Evolutionary conservation across 2,113 vertebrate species (phyloP).

Genomic region (Tretioscincus oriximinensis): DNA sequence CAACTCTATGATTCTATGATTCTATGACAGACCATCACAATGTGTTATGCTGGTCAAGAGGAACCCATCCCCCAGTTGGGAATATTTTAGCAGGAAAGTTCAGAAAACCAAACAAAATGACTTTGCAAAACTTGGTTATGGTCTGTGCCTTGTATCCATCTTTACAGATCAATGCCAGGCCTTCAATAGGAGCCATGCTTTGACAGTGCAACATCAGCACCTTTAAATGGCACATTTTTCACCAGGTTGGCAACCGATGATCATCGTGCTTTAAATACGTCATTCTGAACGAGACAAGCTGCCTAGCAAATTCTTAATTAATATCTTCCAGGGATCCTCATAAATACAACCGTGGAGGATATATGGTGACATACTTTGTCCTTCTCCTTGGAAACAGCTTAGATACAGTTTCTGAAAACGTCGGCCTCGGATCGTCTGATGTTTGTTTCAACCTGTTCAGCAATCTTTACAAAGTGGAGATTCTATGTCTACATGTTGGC

Average conservation of each 20-base stretch:
- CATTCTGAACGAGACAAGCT: conserved; percentile 3
- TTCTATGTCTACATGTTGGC: not conserved
- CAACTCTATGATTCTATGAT: too few species aligned
- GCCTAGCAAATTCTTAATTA: not conserved
- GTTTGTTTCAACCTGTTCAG: not conserved
- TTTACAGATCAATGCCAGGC: not conserved
- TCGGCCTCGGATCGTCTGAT: not conserved
- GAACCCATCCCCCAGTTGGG: too few species aligned
- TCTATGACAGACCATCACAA: too few species aligned
- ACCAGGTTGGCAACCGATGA: not conserved
- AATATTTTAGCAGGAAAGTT: too few species aligned
- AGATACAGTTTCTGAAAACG: not conserved
- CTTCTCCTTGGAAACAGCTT: not conserved
- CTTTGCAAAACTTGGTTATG: not conserved
- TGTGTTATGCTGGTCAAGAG: too few species aligned
- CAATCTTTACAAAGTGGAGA: not conserved
- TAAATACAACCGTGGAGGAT: not conserved
- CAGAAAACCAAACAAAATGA: too few species aligned
- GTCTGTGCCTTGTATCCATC: not conserved
- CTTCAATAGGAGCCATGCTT: not conserved
- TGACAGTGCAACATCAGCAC: not conserved
- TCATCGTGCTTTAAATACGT: not conserved
- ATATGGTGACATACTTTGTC: not conserved
- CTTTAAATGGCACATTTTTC: not conserved
- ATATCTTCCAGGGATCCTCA: not conserved